Evolutionary conservation across 2,888 invertebrate species (phyloP), one percentile per base, ranked within the genome.

Genomic region (Acleris laterana): DNA sequence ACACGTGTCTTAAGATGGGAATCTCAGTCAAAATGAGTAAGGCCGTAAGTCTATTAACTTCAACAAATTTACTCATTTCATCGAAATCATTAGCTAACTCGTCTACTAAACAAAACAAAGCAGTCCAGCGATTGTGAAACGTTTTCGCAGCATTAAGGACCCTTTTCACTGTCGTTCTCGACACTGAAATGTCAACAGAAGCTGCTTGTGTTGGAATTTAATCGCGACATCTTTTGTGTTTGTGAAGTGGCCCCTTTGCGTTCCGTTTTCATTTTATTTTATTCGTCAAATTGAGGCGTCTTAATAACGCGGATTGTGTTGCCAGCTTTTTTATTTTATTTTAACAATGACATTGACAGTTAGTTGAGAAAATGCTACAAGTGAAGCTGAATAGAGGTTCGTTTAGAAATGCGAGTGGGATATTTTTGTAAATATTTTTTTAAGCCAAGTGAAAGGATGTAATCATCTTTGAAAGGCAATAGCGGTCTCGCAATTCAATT

Each of bases 261-360:
- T 48, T 55, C 28, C 44, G 17, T 62, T 66, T 52, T 61, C 56
- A 48, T 56, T 66, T 62, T 62, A 57, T 66, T 66, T 66, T 66
- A 56, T 56, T 13, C 28, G 20, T 56, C 38, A 62, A 57, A 62
- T 61, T 46, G 56, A 62, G 46, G 53, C 19, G 25, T 61, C 56
- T 46, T 46, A 50, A 56, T 65, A 44, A 49, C 19, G 49, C 6
- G 38, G 17, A 64, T 59, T 64, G 48, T 58, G 3, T n/a, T 38
- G 38, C 19, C 16, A 19, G 19, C 32, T 32, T 32, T 9, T 50
- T 50, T 22, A 22, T 22, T 13, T 52, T 52, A 25, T 25, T 55
- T 55, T 55, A 13, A 38, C 32, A 53, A 49, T 46, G 4, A 46
- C 32, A 53, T 19, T 17, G n/a, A 46, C 17, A n/a, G 46, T 7